A percentile compares a stretch with the other conserved stretches of the same genome.
phyloP scores from a whole-genome alignment of 2,797 vertebrate genomes.

The Picus viridis region DNA sequence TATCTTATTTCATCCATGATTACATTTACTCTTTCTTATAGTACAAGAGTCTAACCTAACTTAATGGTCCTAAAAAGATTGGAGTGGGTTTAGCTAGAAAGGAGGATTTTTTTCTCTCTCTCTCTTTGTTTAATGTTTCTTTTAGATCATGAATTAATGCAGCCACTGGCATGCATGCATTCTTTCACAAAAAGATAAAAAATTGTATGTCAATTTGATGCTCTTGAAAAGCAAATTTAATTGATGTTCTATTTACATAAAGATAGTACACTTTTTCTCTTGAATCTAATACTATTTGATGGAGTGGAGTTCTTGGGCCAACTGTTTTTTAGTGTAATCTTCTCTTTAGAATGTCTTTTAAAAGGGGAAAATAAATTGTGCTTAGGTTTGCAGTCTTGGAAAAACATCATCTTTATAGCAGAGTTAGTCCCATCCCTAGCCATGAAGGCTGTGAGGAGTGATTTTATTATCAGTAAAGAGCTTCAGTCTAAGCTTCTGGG shows the following conservation, averaged over 20 bases:
- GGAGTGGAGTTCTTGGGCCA: background rate
- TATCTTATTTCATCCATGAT: slow-evolving; percentile 4
- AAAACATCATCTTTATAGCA: background rate
- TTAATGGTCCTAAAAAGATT: background rate
- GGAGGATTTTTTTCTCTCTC: background rate
- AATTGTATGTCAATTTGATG: background rate
- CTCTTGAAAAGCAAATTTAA: background rate
- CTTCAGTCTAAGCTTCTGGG: background rate
- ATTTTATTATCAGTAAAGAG: background rate
- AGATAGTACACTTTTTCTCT: background rate
- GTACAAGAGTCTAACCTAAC: background rate
- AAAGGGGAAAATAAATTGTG: background rate
- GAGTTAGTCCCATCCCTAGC: background rate
- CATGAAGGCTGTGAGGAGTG: background rate
- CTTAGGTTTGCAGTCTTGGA: background rate
- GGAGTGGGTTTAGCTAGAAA: background rate
- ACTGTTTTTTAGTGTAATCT: background rate
- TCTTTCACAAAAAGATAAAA: background rate
- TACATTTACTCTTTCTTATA: background rate
- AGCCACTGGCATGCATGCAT: background rate
- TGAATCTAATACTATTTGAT: background rate
- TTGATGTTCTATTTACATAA: background rate
- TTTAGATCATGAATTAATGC: background rate
- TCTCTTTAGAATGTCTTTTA: background rate
- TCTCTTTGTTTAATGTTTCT: background rate